Base-by-base conservation (phyloP, 2,888 invertebrate species). In the Dimorphilus gyrociliatus region DNA sequence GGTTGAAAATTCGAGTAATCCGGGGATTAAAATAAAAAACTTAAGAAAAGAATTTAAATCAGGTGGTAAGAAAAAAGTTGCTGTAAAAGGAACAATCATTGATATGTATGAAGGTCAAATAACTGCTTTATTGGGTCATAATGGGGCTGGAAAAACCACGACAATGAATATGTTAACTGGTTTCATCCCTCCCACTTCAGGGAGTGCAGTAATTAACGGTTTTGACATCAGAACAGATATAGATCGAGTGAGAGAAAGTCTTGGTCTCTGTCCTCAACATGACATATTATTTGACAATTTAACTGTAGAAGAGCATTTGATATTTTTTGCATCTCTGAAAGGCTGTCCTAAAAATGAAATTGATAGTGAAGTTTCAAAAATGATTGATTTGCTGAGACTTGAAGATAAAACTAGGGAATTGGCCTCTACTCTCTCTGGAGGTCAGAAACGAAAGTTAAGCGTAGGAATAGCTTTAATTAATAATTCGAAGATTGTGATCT, bases 101-200 rank as follows among this genome's bases (percentile, higher is more conserved):
- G 72, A 76, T 38, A 74, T 81, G 45, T 76, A 74, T 47, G 70
- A 74, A 46, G 78, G 78, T 1, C 77, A 81, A 60, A 81, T 84
- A 19, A 81, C 81, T 0, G 78, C 41, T 17, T 64, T 85, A n/a
- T 2, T 85, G 16, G 85, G 85, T 0, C 79, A 79, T 53, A 81
- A 81, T 53, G 80, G 80, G 4, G 80, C 78, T 27, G 80, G 84
- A 23, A 80, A 81, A 67, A 82, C 84, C 0, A 86, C 86, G 0
- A 82, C 84, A 1, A 82, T 86, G 69, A 80, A 81, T 0, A 84
- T 86, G 76, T 61, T 88, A 28, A 84, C 84, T 16, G 42, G 44
- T 1, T 42, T 44, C 26, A 16, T 43, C 14, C 37, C 36, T 2
- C 41, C 42, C n/a, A 39, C 39, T 4, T 23, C 30, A 4, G 79